Base-by-base conservation (phyloP, 2,888 invertebrate genomes). In the Taenaris catops region DNA sequence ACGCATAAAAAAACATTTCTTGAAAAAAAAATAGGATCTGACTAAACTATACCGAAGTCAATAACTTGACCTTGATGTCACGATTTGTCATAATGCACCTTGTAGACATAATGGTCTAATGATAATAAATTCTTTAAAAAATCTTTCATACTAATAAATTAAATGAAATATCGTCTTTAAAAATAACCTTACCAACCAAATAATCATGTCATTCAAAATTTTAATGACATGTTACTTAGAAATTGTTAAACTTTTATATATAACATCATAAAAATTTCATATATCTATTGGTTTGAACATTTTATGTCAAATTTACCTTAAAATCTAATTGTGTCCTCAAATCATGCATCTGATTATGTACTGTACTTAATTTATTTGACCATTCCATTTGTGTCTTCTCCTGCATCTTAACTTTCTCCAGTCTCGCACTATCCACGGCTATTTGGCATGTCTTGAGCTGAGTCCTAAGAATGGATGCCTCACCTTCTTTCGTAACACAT, bases 401-500 rank as follows among this genome's bases (percentile, higher is more conserved):
- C 34, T 81, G 78, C 14, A 67, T 68, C 34, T 74, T 78, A 0
- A 87, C 64, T 41, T 75, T 75, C 25, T 87, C 84, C 38, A 84
- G 37, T 23, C 80, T 53, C 0, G 81, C 88, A 49, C 68, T 72
- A 38, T 88, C 87, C 5, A 75, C 68, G 0, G 79, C 67, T 0
- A 62, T 51, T 48, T 86, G 87, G 31, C 72, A 72, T 11, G 80
- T 72, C 44, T 87, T 87, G 32, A 90, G 52, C 55, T 90, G 89
- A 1, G 78, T 78, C 6, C 90, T 63, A 34, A 90, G 57, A 49
- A 90, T 88, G 2, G 88, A 78, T 0, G 88, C 84, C 55, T 90
- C 90, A 1, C 89, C 90, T 52, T 89, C 88, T 49, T 89, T 89
- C 0, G 87, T 88, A 1, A 87, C 73, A 67, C 79, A 88, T 60